Percentiles rank a stretch among this genome's conserved stretches.
These are phyloP conservation scores for Hiodon alosoides DNA, from an alignment of 2,113 vertebrate genomes.

Conservation along the genomic window DNA sequence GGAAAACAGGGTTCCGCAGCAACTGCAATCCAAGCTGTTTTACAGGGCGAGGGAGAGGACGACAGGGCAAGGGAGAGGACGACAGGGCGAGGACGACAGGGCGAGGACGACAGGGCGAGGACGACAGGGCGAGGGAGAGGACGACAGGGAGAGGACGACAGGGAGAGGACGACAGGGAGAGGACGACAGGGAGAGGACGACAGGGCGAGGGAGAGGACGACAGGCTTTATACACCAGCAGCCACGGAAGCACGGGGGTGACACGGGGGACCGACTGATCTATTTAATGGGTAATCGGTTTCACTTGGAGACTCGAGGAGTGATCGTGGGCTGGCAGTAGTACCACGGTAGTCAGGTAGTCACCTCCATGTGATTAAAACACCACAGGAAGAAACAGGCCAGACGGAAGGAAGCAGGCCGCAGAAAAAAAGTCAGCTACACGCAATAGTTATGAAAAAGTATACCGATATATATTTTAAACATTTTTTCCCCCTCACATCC, in stretches of 20 bases:
- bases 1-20: background rate
- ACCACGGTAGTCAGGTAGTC: background rate
- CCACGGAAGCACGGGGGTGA: no score
- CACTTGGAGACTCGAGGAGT: background rate
- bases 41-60: background rate
- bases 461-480: background rate
- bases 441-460: background rate
- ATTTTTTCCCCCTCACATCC: background rate
- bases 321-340: background rate
- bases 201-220: no score
- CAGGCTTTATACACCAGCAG: no score
- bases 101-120: background rate
- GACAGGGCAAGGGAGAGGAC: background rate
- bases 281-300: background rate
- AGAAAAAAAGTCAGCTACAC: slow-evolving; percentile 7
- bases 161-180: no score
- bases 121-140: no score
- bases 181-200: no score
- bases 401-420: slow-evolving; percentile 1
- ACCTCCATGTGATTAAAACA: slow-evolving; percentile 35
- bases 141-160: no score
- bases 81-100: background rate
- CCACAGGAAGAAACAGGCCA: slow-evolving; percentile 28
- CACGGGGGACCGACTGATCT: no score
- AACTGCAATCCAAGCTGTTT: slow-evolving; percentile 5